Base-by-base conservation (phyloP, 2,888 invertebrate genomes). In the Agriopis leucophaearia region DNA sequence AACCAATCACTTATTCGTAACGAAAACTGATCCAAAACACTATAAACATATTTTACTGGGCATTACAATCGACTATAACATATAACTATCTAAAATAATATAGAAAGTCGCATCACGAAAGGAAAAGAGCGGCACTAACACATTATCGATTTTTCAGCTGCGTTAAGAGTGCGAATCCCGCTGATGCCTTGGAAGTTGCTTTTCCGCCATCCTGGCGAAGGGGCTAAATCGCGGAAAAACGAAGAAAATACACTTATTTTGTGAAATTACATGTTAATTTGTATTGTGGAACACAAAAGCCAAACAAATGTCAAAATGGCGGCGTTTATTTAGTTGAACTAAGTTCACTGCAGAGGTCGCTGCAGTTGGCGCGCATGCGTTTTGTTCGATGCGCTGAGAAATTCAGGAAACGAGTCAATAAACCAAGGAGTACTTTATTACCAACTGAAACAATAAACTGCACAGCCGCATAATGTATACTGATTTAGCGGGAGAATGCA, bases 301-400 rank as follows among this genome's bases (percentile, higher is more conserved):
- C 88, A 92, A 94, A 92, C 94, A 94, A 94, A 93, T 92, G 94
- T 94, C 92, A 94, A 94, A 94, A 94, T 94, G 94, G 94, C 94
- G 94, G 94, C 93, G 89, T 85, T 83, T 87, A 83, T 84, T 70
- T 78, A 77, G 66, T 81, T 81, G 67, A 76, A 47, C 64, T 42
- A 45, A 64, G 81, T 83, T 78, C 77, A 78, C 81, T 83, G 80
- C 80, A 92, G 91, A 89, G 86, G 92, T 91, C 91, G 91, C 83
- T 81, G 64, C 63, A 62, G 68, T 76, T 59, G 62, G 65, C 72
- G 86, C 92, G 92, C 92, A 92, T 92, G 92, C 92, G 92, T 90
- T 90, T 88, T 79, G 85, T 73, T 74, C 18, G 50, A 48, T 59
- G 66, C 84, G 78, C 78, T 78, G 64, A 45, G 69, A 81, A 83